Conservation (phyloP, 2,888 invertebrate species). For the Noctua fimbriata region DNA sequence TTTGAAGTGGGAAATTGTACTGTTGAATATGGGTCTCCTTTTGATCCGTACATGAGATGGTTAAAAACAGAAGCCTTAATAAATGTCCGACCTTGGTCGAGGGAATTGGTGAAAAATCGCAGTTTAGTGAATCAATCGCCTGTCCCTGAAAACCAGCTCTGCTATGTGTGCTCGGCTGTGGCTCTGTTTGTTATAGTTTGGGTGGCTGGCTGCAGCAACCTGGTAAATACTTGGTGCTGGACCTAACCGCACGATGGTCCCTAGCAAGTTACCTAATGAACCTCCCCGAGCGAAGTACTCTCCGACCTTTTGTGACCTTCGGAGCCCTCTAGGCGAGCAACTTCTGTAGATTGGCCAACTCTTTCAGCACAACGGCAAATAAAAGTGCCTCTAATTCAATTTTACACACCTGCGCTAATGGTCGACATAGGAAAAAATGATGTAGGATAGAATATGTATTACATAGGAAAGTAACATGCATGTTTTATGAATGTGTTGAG, state of each 20-base stretch:
- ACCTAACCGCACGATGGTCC: not conserved
- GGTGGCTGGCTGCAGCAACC: not conserved
- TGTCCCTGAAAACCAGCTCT: not conserved
- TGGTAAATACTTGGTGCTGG: not conserved
- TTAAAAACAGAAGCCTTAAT: not conserved
- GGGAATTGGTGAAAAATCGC: not conserved
- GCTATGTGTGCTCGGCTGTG: not conserved
- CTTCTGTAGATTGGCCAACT: not conserved
- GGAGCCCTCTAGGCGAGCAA: not conserved
- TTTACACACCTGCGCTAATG: not conserved
- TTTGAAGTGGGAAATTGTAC: not conserved
- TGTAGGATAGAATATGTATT: not conserved
- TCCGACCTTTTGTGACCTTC: not conserved
- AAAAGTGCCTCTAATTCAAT: not conserved
- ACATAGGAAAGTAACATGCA: not conserved
- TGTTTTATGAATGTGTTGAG: constrained; percentile 32
- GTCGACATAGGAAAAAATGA: not conserved
- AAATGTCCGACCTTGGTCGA: not conserved
- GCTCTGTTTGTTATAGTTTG: not conserved
- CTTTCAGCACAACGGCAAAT: not conserved
- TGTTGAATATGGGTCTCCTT: not conserved
- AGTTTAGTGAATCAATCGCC: not conserved
- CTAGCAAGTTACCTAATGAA: not conserved
- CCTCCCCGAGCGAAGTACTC: not conserved
- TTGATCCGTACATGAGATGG: not conserved